Base-by-base conservation (phyloP, 2,888 invertebrate species). In the Volucella zonaria region DNA sequence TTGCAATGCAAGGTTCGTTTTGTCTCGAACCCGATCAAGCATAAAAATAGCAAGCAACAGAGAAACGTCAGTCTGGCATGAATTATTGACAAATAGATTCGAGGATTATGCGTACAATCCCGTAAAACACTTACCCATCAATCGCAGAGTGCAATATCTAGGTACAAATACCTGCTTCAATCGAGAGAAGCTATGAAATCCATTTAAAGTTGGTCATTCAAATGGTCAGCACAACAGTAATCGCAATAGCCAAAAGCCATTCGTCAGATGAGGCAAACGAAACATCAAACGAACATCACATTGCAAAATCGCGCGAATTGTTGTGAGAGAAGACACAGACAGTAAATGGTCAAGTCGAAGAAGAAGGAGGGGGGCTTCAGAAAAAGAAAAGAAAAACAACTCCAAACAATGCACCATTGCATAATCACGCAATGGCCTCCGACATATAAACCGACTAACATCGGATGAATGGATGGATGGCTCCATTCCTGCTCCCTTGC, bases 381-480 rank as follows among this genome's bases (percentile, higher is more conserved):
- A 75, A 47, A 62, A 45, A 15, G 15, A 11, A 43, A 62, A 38
- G 31, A 64, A 31, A 40, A 54, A 54, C 14, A 64, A 42, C 58
- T 47, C 66, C 68, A 82, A 85, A 85, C 85, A 85, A 85, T 85
- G 80, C 80, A 80, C 80, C 54, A 76, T 85, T 85, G 85, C 85
- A 85, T 85, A 85, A 85, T 85, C 85, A 85, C 85, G 85, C 85
- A 85, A 85, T 85, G 85, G 85, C 85, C 85, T 77, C 85, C 85
- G 85, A 85, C 85, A 83, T 75, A 83, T 67, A 83, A 83, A 83
- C 83, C 85, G 76, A 85, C 85, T 77, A 85, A 85, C 85, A 80
- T 85, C 85, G 85, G 80, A 79, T 73, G 79, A 67, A 79, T 79
- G 79, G 78, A 85, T 85, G 83, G 80, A 71, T 85, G 80, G 43